These are phyloP conservation scores for Drosophila setifemur DNA, from an alignment of 1,140 invertebrate genomes.

Conservation along the genomic window DNA sequence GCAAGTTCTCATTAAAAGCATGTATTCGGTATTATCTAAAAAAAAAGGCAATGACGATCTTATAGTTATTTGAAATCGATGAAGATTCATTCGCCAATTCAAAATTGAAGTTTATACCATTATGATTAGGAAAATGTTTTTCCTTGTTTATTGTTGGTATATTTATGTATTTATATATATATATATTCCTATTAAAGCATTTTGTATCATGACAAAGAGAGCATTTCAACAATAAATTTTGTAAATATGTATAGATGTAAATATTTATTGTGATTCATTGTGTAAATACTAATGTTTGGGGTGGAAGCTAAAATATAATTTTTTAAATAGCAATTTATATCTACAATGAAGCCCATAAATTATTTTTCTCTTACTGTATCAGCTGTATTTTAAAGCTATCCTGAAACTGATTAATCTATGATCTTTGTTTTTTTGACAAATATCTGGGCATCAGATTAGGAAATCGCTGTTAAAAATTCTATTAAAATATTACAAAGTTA, in stretches of 20 bases:
- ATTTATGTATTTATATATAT: constrained; percentile 55
- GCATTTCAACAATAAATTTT: constrained; percentile 70
- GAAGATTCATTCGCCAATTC: constrained; percentile 34
- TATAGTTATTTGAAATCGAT: constrained; percentile 18
- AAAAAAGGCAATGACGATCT: constrained; percentile 41
- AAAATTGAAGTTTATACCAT: constrained; percentile 57
- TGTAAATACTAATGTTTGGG: background rate
- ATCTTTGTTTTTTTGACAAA: no score
- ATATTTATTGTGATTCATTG: background rate
- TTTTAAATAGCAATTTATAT: no score
- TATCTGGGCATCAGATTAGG: no score
- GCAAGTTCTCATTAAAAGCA: constrained; percentile 56
- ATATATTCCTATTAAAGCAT: constrained; percentile 63
- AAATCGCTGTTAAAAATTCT: no score
- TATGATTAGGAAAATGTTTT: constrained; percentile 49
- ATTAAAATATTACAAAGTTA: no score
- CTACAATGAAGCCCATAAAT: no score
- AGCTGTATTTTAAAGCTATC: no score
- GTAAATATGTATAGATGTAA: constrained; percentile 67
- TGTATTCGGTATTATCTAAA: constrained; percentile 66
- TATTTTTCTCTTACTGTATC: no score
- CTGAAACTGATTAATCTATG: no score
- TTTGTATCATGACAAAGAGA: constrained; percentile 70
- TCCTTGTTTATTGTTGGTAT: constrained; percentile 62
- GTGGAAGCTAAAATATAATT: no score